Evolutionary conservation across 1,140 invertebrate species (phyloP), one percentile per base, ranked within the genome.

Genomic region (Thaumetopoea pityocampa): DNA sequence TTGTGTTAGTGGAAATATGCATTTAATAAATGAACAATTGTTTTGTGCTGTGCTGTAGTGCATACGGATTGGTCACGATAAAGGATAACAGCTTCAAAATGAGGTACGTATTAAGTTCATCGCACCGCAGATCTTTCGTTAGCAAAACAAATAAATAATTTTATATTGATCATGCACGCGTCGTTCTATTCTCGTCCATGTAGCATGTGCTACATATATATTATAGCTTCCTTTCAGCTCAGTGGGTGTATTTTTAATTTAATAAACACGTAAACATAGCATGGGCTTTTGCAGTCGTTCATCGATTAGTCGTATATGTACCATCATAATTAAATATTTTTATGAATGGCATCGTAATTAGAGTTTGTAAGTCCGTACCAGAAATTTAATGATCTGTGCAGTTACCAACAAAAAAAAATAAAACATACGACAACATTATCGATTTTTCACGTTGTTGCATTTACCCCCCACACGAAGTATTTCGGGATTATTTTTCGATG

Each of bases 21-120:
- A 64, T 53, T 72, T 81, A 69, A 51, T 77, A 74, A 74, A 72
- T 79, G 77, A 77, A 78, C 72, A 72, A 74, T 74, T 74, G 69
- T 80, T 67, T 53, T 56, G 77, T 81, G 69, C 54, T 60, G 67
- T 78, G 73, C 71, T 70, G 63, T 74, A 78, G 73, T 76, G 70
- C 68, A 67, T 70, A 59, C 54, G 72, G 72, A 77, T 77, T 78
- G 60, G 68, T 71, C 61, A 61, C 68, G 53, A 81, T 69, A 81
- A 81, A 81, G 68, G 71, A 73, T 66, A 62, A 51, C 23, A 71
- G 51, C 61, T 32, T 65, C 68, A 78, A 78, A 72, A 81, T 81
- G 76, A 80, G 76, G 76, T 80, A 73, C 36, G 76, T 78, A 65
- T 56, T 30, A 50, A 61, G 70, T 76, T 76, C 68, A 74, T 71